Conservation (phyloP, 2,797 vertebrate species). For the Neomorphus geoffroyi region DNA sequence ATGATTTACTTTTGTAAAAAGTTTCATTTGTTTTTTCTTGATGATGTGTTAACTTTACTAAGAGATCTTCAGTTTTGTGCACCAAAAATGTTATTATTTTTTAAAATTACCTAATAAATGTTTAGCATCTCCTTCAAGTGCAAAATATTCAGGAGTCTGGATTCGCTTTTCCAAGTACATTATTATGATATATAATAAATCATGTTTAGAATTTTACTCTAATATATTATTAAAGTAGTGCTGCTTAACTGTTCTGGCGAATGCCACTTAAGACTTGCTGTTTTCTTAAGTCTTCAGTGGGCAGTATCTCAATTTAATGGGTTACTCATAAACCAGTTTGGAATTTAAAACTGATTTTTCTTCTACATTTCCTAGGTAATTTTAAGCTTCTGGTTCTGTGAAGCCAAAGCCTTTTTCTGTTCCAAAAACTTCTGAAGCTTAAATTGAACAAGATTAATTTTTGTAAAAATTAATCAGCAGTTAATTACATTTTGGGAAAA, state of each 20-base stretch:
- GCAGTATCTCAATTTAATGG: conserved; percentile 27
- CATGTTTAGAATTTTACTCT: conserved; percentile 36
- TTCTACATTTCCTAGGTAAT: neutral
- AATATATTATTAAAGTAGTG: conserved; percentile 34
- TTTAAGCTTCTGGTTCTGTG: neutral
- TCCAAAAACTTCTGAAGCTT: neutral
- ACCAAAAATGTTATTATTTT: neutral
- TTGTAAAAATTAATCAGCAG: neutral
- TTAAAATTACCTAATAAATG: neutral
- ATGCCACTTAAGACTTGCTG: conserved; percentile 19
- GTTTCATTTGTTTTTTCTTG: neutral
- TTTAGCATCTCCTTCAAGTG: neutral
- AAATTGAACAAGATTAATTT: neutral
- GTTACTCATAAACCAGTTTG: neutral
- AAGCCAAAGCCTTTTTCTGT: neutral
- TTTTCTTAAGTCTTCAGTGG: neutral
- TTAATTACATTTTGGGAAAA: neutral
- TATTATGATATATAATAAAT: conserved; percentile 18
- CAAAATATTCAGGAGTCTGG: neutral
- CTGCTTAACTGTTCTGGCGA: conserved; percentile 18
- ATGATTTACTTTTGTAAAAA: neutral
- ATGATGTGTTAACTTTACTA: neutral
- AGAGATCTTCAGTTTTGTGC: neutral
- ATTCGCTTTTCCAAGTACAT: conserved; percentile 28
- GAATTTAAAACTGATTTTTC: neutral